Conservation (phyloP, 2,888 invertebrate genomes). For the Anagyrus pseudococci region DNA sequence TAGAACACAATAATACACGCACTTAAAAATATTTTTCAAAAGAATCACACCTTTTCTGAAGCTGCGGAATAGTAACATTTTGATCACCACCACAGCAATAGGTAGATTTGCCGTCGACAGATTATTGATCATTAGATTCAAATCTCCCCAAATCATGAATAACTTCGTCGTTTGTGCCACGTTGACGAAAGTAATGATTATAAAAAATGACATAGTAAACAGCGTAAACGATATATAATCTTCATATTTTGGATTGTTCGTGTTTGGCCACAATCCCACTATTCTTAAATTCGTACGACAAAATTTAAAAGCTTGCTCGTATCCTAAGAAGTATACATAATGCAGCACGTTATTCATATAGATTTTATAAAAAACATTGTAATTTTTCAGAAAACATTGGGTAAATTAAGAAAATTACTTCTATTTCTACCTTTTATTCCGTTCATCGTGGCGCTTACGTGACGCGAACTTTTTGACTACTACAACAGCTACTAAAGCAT, state of each 20-base stretch:
- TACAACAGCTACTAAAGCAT: not conserved
- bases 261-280: slow-evolving; percentile 36
- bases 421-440: slow-evolving; percentile 7
- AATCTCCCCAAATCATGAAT: slow-evolving; percentile 32
- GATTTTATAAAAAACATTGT: too few species aligned
- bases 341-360: too few species aligned
- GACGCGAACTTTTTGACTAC: slow-evolving; percentile 1
- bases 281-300: slow-evolving; percentile 22
- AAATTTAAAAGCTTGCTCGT: slow-evolving; percentile 18
- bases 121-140: slow-evolving; percentile 30
- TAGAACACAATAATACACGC: too few species aligned
- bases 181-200: slow-evolving; percentile 19
- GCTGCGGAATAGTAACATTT: slow-evolving; percentile 27
- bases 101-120: slow-evolving; percentile 32
- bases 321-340: slow-evolving; percentile 16
- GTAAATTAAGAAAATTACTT: too few species aligned
- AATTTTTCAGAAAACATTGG: too few species aligned
- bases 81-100: slow-evolving; percentile 22
- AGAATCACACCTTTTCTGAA: slow-evolving; percentile 36
- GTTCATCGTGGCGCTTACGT: slow-evolving; percentile 5
- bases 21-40: too few species aligned
- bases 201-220: not conserved
- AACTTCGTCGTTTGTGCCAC: slow-evolving; percentile 32
- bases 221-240: not conserved
- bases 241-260: not conserved